These are phyloP conservation scores for Mus pahari DNA, from an alignment of 2,113 vertebrate genomes.

Conservation along the genomic window DNA sequence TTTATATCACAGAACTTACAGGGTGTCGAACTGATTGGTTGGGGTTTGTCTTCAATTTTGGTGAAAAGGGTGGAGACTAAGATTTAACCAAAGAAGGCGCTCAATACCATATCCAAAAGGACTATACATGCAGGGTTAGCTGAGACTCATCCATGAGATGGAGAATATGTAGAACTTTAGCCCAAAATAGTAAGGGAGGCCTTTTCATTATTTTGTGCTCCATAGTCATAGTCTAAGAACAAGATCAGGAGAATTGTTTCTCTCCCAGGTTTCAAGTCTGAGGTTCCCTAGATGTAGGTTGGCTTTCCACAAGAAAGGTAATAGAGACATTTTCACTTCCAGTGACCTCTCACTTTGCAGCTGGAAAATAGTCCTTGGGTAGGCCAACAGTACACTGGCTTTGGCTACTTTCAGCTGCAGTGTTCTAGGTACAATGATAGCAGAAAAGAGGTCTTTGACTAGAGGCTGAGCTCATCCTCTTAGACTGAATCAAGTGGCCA, in stretches of 20 bases:
- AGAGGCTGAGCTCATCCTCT: neutral
- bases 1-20: neutral
- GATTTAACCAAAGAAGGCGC: neutral
- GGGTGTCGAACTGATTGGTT: neutral
- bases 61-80: neutral
- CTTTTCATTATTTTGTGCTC: neutral
- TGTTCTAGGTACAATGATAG: neutral
- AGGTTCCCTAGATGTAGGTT: neutral
- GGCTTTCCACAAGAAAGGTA: neutral
- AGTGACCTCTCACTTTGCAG: neutral
- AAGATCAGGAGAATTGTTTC: neutral
- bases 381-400: neutral
- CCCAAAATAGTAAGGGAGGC: neutral
- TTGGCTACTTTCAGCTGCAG: neutral
- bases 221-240: neutral
- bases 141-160: neutral
- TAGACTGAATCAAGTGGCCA: neutral
- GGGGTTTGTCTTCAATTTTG: neutral
- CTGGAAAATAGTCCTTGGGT: fast-evolving
- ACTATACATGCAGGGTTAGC: neutral
- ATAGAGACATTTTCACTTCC: neutral
- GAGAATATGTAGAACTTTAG: neutral
- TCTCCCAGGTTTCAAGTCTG: neutral
- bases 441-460: neutral
- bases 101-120: neutral